Evolutionary conservation across 2,797 vertebrate species (phyloP), one percentile per base, ranked within the genome.

Genomic region (Tapirus indicus): DNA sequence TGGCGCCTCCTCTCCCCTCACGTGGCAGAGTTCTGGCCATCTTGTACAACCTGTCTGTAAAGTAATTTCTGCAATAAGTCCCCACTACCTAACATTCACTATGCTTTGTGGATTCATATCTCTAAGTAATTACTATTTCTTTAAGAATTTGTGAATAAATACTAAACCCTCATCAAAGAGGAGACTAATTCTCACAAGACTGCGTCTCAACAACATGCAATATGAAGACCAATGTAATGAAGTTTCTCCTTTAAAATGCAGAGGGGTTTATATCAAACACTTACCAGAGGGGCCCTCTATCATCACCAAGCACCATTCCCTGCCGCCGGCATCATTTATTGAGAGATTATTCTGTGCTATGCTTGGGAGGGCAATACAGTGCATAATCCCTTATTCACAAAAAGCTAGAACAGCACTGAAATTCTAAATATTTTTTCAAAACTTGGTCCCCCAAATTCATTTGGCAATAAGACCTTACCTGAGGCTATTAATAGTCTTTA

Each of bases 1-100:
- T 18, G 18, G 25, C 4, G 27, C 18, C 27, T 21, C 17, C 66
- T 32, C 8, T 16, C 20, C 38, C 27, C 16, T 3, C 32, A n/a
- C 0, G 0, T 0, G 32, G 9, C 10, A 23, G 52, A n/a, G 21
- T 17, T 74, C 62, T n/a, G 17, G 52, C 38, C 47, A 38, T 20
- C 23, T 14, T 21, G 16, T 16, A 32, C 7, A 11, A 2, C 5
- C 64, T 66, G 29, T 12, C 66, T 12, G n/a, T 38, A 38, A 69
- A 38, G 14, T 21, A 25, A 29, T 38, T 38, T 89, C 83, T n/a
- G 7, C 4, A 41, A 64, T 6, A n/a, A 79, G 32, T 25, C 10
- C 29, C 85, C 23, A 23, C 58, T 17, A 47, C 2, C 75, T 83
- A 29, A 78, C 8, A n/a, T 5, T 60, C 18, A 18, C 4, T 13